phyloP scores from a whole-genome alignment of 2,113 vertebrate genomes.

The Anarrhichthys ocellatus region DNA sequence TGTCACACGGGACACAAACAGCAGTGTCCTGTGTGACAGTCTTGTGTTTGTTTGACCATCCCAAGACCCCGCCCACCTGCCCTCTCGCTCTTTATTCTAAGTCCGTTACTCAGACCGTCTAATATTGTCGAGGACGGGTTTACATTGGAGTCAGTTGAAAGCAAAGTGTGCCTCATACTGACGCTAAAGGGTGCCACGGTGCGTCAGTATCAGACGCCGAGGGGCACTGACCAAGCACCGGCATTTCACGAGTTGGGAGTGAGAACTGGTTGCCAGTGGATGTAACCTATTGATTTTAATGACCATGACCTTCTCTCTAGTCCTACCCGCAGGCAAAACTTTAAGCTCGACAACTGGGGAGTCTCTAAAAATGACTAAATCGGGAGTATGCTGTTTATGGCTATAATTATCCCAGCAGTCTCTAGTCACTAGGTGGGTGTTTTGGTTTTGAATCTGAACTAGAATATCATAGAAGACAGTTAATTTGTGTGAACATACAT shows the following conservation, averaged over 20 bases:
- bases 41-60: no score
- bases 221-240: not conserved
- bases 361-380: not conserved
- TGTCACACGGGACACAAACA: not conserved
- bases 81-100: not conserved
- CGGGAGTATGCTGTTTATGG: not conserved
- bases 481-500: not conserved
- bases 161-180: not conserved
- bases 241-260: not conserved
- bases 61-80: no score
- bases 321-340: not conserved
- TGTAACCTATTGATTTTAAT: no score
- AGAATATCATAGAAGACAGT: not conserved
- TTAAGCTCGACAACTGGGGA: not conserved
- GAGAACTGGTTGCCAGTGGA: no score
- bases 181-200: no score
- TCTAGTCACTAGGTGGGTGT: not conserved
- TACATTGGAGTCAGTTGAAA: not conserved
- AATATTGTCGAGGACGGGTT: not conserved
- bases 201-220: not conserved
- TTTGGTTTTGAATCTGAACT: slow-evolving; percentile 7
- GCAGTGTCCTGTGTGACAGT: no score
- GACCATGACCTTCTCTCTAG: no score
- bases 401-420: not conserved
- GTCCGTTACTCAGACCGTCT: no score